phyloP scores from a whole-genome alignment of 2,113 vertebrate species.

The Ancistrus triradiatus region DNA sequence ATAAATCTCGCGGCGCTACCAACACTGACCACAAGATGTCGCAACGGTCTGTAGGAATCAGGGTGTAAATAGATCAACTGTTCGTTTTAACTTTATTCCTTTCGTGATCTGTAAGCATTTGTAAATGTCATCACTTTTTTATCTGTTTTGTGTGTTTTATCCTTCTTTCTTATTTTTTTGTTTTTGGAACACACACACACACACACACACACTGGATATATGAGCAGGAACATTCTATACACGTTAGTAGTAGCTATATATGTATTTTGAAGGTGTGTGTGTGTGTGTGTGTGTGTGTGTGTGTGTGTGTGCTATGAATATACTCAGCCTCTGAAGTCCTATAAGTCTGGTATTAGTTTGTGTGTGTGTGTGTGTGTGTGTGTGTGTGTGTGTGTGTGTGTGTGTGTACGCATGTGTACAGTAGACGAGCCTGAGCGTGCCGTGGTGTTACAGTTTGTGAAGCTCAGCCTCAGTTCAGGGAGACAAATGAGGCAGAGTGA shows the following conservation, averaged over 20 bases:
- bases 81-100: no score
- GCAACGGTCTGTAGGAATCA: no score
- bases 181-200: not conserved
- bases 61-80: no score
- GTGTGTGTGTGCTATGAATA: not conserved
- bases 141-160: not conserved
- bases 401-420: slow-evolving; percentile 3
- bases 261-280: not conserved
- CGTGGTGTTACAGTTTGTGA: not conserved
- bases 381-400: slow-evolving; percentile 25
- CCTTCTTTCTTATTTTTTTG: not conserved
- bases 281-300: slow-evolving; percentile 4
- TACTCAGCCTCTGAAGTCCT: slow-evolving; percentile 20
- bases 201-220: not conserved
- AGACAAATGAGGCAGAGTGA: not conserved
- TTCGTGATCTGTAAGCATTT: no score
- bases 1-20: not conserved
- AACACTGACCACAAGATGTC: slow-evolving; percentile 1
- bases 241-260: no score
- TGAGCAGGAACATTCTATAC: no score
- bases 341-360: slow-evolving; percentile 8
- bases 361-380: slow-evolving; percentile 11
- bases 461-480: not conserved
- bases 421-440: slow-evolving; percentile 13
- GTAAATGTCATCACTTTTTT: no score